phyloP scores from a whole-genome alignment of 2,113 vertebrate species.

The Hydrochoerus hydrochaeris region DNA sequence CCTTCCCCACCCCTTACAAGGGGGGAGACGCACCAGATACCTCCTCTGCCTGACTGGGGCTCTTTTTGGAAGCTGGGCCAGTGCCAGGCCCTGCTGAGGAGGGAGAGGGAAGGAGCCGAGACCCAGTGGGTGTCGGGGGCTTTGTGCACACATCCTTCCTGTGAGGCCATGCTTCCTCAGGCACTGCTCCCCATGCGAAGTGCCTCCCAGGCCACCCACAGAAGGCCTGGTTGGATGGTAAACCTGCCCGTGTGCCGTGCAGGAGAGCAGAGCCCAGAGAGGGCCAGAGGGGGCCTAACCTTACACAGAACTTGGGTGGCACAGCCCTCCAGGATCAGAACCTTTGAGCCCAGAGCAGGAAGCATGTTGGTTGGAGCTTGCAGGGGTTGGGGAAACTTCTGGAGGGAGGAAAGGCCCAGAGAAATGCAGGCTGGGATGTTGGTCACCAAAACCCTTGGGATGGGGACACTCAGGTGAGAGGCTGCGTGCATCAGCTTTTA shows the following conservation, averaged over 20 bases:
- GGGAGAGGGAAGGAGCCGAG: background rate
- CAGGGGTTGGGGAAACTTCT: background rate
- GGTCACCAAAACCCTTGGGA: background rate
- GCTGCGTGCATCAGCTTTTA: background rate
- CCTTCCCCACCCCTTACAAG: background rate
- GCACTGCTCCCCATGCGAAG: fast-evolving
- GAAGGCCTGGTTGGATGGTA: background rate
- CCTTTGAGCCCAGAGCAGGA: background rate
- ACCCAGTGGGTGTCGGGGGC: fast-evolving
- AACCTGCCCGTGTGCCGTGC: background rate
- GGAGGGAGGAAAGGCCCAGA: background rate
- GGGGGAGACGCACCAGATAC: background rate
- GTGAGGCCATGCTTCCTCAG: background rate
- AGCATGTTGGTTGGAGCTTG: background rate
- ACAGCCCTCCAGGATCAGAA: background rate
- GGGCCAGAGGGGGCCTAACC: background rate
- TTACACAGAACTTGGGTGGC: too few species aligned
- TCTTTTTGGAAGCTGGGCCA: background rate
- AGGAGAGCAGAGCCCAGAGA: background rate
- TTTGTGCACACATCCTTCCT: background rate
- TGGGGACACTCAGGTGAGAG: background rate
- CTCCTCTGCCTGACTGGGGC: background rate
- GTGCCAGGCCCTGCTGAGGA: background rate
- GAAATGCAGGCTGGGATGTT: background rate
- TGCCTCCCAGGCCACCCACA: background rate